These are phyloP conservation scores for Sepioteuthis lessoniana DNA, from an alignment of 2,888 invertebrate genomes.

Conservation along the genomic window DNA sequence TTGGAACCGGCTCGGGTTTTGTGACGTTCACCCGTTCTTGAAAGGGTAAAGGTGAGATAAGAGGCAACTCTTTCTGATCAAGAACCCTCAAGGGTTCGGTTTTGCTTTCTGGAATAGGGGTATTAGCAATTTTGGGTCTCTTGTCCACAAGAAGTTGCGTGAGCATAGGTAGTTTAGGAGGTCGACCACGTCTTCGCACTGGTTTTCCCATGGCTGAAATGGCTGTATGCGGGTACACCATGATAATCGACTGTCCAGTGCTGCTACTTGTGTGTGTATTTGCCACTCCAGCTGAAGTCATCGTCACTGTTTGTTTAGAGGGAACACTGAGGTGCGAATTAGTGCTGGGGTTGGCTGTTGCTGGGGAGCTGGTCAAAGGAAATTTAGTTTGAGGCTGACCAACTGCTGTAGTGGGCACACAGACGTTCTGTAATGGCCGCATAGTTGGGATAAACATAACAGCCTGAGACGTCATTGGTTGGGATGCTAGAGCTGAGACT, in stretches of 20 bases:
- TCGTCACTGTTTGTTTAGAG: neutral
- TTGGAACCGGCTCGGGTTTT: neutral
- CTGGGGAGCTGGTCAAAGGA: neutral
- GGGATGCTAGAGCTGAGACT: neutral
- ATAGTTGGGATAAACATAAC: conserved; percentile 38
- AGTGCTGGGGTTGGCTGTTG: neutral
- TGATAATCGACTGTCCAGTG: conserved; percentile 60
- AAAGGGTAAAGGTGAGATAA: neutral
- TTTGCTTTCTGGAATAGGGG: neutral
- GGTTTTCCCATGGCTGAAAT: conserved; percentile 60
- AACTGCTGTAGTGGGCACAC: conserved; percentile 42
- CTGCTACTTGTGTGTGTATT: neutral
- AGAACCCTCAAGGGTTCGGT: neutral
- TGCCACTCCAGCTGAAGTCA: neutral
- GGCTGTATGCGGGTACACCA: conserved; percentile 64
- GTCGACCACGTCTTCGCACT: conserved; percentile 63
- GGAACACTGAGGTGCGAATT: neutral
- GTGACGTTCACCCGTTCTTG: neutral
- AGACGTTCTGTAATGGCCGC: conserved; percentile 40
- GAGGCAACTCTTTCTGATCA: neutral
- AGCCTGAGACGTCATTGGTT: neutral
- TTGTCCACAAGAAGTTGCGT: conserved; percentile 62
- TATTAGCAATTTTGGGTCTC: conserved; percentile 50
- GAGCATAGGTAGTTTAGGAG: conserved; percentile 65
- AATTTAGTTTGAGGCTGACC: neutral